Conservation (phyloP, 2,113 vertebrate genomes). For the Nerophis lumbriciformis region DNA sequence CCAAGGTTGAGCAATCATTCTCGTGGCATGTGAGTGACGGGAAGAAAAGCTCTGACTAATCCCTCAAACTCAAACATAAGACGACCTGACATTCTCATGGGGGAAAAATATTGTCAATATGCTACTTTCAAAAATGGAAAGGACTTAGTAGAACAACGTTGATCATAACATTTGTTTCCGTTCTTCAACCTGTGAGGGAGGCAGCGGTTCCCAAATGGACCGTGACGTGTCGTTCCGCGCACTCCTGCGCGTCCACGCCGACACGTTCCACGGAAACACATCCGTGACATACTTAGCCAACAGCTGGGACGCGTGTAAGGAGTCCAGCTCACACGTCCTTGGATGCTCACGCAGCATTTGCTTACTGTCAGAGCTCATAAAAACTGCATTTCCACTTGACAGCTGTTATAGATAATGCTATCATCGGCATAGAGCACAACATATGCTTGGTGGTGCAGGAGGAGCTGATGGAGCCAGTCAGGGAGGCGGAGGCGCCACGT, state of each 20-base stretch:
- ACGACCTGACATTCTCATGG: no score
- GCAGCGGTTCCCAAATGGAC: not conserved
- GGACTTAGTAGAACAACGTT: not conserved
- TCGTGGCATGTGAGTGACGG: no score
- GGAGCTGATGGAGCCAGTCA: constrained; percentile 1
- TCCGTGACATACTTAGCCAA: not conserved
- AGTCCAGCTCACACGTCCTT: constrained; percentile 37
- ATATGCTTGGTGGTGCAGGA: constrained; percentile 1
- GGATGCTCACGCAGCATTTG: constrained; percentile 11
- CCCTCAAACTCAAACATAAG: no score
- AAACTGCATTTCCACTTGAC: constrained; percentile 24
- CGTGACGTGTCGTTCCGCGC: not conserved
- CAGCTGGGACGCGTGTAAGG: constrained; percentile 9
- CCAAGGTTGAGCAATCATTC: no score
- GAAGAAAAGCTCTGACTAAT: no score
- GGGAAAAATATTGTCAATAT: no score
- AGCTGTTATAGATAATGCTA: constrained; percentile 34
- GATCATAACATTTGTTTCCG: not conserved
- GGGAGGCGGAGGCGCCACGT: not conserved
- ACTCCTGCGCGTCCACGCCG: not conserved
- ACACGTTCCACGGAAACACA: no score
- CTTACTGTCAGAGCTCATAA: constrained; percentile 16
- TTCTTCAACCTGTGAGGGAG: not conserved
- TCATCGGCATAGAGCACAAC: constrained; percentile 9
- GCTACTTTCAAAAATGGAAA: no score